Conservation (phyloP, 1,140 invertebrate species). For the Drosophila nikananu region DNA sequence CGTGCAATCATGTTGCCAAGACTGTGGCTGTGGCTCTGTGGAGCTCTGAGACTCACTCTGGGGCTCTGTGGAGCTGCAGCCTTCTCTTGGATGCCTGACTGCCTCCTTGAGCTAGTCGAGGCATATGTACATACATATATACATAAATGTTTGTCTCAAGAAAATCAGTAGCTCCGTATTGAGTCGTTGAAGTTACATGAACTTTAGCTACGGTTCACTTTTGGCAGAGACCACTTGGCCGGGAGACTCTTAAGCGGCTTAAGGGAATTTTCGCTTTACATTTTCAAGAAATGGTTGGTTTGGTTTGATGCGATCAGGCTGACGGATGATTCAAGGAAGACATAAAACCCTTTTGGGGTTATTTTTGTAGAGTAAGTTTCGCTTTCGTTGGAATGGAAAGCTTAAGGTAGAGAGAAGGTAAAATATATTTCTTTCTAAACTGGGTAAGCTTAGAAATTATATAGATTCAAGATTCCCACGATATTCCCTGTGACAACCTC, state of each 20-base stretch:
- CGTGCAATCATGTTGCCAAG: conserved; percentile 73
- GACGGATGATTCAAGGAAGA: conserved; percentile 38
- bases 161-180: conserved; percentile 66
- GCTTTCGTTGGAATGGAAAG: conserved; percentile 16
- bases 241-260: conserved; percentile 51
- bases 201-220: conserved; percentile 54
- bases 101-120: conserved; percentile 12
- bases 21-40: conserved; percentile 24
- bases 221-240: conserved; percentile 11
- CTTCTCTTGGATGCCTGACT: not conserved
- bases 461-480: conserved; percentile 43
- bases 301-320: conserved; percentile 25
- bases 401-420: not conserved
- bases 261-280: conserved; percentile 43
- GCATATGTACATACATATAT: not conserved
- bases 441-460: not conserved
- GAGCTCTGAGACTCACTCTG: conserved; percentile 2
- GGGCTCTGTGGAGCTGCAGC: conserved; percentile 15
- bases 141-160: conserved; percentile 38
- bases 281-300: conserved; percentile 38
- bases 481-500: not conserved
- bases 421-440: not conserved
- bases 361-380: conserved; percentile 4
- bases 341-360: conserved; percentile 13
- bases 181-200: conserved; percentile 57